These are phyloP conservation scores for Euplexia lucipara DNA, from an alignment of 2,888 invertebrate species.

Conservation along the genomic window DNA sequence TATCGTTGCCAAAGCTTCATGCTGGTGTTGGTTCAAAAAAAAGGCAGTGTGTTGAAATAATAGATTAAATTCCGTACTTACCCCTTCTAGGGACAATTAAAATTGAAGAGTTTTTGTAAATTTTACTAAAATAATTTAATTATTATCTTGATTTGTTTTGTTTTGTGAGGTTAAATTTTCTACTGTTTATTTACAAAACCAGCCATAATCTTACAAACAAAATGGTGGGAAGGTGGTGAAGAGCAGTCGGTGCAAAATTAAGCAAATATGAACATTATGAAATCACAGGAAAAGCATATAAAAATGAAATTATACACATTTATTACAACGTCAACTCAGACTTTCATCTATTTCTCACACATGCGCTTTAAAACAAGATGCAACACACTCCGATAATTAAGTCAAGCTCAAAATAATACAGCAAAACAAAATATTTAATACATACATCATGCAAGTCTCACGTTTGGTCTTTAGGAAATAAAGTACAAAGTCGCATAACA, in stretches of 20 bases:
- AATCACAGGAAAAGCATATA: constrained; percentile 89
- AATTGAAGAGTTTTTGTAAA: constrained; percentile 20
- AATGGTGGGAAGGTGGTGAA: constrained; percentile 71
- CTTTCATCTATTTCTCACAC: constrained; percentile 87
- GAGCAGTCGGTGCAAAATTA: constrained; percentile 84
- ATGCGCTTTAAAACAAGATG: constrained; percentile 86
- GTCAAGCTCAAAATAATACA: constrained; percentile 81
- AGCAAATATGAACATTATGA: constrained; percentile 89
- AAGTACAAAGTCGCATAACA: constrained; percentile 75
- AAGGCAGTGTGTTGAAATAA: constrained; percentile 62
- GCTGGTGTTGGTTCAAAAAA: constrained; percentile 68
- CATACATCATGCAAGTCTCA: constrained; percentile 87
- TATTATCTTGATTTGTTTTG: constrained; percentile 18
- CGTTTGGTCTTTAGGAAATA: constrained; percentile 91
- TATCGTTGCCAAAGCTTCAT: constrained; percentile 69
- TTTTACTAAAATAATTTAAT: constrained; percentile 37
- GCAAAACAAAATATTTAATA: constrained; percentile 83
- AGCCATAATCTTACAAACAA: constrained; percentile 58
- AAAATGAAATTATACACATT: constrained; percentile 71
- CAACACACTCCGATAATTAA: constrained; percentile 78
- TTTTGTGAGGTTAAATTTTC: constrained; percentile 22
- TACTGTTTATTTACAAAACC: constrained; percentile 45
- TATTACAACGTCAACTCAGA: constrained; percentile 66
- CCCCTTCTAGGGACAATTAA: constrained; percentile 44
- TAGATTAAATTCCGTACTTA: constrained; percentile 63